Percentiles rank a stretch among this genome's conserved stretches.
Conservation (phyloP, 2,797 vertebrate genomes). For the Pangasius djambal region DNA sequence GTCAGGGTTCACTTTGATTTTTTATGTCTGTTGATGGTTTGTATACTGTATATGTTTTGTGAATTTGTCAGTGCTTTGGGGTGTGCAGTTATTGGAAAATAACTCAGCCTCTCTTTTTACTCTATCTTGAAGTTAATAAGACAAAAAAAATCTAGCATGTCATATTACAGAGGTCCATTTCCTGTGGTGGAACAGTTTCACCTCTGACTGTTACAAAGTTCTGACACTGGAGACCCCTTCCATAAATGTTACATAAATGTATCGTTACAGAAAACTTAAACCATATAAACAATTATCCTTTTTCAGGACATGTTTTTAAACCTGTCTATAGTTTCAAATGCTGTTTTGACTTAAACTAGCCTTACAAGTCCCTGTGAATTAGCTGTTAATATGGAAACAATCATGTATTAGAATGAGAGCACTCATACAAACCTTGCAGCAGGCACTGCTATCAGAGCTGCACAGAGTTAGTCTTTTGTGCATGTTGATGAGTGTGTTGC, state of each 20-base stretch:
- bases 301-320: not conserved
- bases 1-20: not conserved
- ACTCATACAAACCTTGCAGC: not conserved
- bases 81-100: not conserved
- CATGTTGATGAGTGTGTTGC: not conserved
- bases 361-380: not conserved
- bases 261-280: not conserved
- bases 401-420: not conserved
- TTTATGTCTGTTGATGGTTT: not conserved
- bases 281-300: not conserved
- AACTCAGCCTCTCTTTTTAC: not conserved
- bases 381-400: not conserved
- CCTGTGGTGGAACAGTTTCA: not conserved
- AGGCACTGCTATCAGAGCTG: not conserved
- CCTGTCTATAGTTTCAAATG: not conserved
- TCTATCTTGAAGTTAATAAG: not conserved
- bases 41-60: not conserved
- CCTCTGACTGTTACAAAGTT: not conserved
- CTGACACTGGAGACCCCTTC: not conserved
- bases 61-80: not conserved
- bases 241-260: not conserved
- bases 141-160: not conserved
- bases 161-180: not conserved
- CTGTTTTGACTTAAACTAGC: not conserved
- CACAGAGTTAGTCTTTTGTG: no score